phyloP scores from a whole-genome alignment of 2,113 vertebrate genomes.

The Microtus montanus region DNA sequence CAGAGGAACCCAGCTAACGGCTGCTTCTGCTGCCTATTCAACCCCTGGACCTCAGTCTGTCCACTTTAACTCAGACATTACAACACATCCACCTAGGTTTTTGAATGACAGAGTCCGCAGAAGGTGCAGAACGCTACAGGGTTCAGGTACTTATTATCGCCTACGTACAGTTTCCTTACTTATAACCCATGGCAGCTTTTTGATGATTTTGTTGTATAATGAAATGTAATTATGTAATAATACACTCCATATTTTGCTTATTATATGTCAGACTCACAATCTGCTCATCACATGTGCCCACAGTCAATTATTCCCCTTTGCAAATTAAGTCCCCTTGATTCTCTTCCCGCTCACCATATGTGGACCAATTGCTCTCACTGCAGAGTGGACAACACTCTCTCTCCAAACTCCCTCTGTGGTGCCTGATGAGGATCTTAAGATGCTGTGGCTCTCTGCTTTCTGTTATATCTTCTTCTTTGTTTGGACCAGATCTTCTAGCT shows the following conservation, averaged over 20 bases:
- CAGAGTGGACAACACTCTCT: not conserved
- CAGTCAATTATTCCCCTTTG: constrained; percentile 27
- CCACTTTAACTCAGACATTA: not conserved
- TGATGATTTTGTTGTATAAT: constrained; percentile 53
- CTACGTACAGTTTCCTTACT: not conserved
- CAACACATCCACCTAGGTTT: not conserved
- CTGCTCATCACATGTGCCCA: constrained; percentile 70
- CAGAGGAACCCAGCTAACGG: not conserved
- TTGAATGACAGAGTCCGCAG: not conserved
- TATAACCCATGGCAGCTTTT: not conserved
- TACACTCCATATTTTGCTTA: constrained; percentile 51
- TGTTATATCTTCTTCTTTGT: not conserved
- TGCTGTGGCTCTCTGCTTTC: not conserved
- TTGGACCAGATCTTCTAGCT: not conserved
- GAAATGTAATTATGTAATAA: constrained; percentile 67
- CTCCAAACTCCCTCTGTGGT: not conserved
- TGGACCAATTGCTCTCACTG: constrained; percentile 19
- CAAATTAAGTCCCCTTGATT: constrained; percentile 32
- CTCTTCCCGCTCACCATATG: constrained; percentile 45
- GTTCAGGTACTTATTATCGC: not conserved
- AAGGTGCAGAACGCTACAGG: not conserved
- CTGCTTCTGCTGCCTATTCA: no score
- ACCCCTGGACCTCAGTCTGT: not conserved
- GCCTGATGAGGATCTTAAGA: not conserved
- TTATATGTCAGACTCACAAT: constrained; percentile 58